Conservation (phyloP, 2,113 vertebrate species). For the Okapia johnstoni region DNA sequence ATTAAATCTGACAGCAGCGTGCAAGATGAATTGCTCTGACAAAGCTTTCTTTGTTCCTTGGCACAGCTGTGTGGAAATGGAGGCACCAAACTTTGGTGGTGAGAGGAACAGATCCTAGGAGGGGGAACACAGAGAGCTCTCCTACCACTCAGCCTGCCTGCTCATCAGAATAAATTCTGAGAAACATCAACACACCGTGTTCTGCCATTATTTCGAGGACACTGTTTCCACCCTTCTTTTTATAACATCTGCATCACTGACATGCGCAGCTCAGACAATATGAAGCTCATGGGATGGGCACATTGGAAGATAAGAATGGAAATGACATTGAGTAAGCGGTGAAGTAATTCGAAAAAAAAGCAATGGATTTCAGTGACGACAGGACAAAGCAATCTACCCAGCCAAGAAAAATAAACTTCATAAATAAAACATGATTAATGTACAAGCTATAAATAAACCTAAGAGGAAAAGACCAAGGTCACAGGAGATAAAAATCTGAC, state of each 20-base stretch:
- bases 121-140: not conserved
- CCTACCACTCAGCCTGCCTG: not conserved
- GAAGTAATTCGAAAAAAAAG: slow-evolving; percentile 27
- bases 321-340: not conserved
- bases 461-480: slow-evolving; percentile 57
- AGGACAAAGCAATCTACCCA: not conserved
- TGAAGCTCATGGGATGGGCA: not conserved
- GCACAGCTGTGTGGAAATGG: not conserved
- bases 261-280: not conserved
- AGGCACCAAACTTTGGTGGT: not conserved
- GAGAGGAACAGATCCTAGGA: not conserved
- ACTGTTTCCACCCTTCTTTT: not conserved
- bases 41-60: slow-evolving; percentile 2
- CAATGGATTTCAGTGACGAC: slow-evolving; percentile 46
- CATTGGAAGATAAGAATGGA: not conserved
- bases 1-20: not conserved
- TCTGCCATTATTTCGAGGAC: not conserved
- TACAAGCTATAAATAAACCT: slow-evolving; percentile 55
- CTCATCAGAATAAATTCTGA: not conserved
- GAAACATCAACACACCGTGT: not conserved
- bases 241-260: not conserved
- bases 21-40: not conserved
- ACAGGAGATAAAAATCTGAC: slow-evolving; percentile 29
- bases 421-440: slow-evolving; percentile 62
- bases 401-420: slow-evolving; percentile 61